Percentiles rank a stretch among this genome's conserved stretches.
Evolutionary conservation across 1,140 invertebrate species (phyloP).

Genomic region (Lineus longissimus): DNA sequence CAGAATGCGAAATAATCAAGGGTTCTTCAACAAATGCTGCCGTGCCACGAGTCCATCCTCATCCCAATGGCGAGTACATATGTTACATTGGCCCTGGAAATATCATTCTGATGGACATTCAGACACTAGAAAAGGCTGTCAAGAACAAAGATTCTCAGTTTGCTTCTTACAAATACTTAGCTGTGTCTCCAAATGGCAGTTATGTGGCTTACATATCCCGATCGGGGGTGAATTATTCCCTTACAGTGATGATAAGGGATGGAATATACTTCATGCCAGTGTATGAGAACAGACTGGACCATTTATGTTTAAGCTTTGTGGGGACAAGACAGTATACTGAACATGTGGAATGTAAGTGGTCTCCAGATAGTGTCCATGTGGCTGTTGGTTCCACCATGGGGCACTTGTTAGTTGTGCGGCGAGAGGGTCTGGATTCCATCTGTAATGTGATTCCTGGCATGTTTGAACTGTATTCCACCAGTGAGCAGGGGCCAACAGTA

Average conservation of each 20-base stretch:
- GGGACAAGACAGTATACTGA: constrained; percentile 21
- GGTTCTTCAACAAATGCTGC: constrained; percentile 14
- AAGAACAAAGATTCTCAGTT: constrained; percentile 16
- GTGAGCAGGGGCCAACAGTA: background rate
- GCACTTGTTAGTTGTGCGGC: constrained; percentile 22
- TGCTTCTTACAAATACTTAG: constrained; percentile 23
- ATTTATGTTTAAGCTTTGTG: constrained; percentile 22
- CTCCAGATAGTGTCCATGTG: constrained; percentile 28
- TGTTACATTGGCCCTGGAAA: constrained; percentile 20
- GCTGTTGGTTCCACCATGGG: constrained; percentile 23
- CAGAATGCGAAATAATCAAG: constrained; percentile 15
- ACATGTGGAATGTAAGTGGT: constrained; percentile 34
- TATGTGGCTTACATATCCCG: constrained; percentile 23
- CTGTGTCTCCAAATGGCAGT: constrained; percentile 30
- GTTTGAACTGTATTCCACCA: constrained; percentile 13
- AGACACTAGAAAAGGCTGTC: constrained; percentile 14
- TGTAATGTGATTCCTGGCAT: constrained; percentile 20
- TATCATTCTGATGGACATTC: constrained; percentile 12
- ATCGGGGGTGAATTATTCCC: constrained; percentile 19
- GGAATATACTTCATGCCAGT: background rate
- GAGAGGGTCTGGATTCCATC: constrained; percentile 9
- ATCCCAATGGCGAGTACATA: constrained; percentile 23
- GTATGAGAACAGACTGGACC: constrained; percentile 1
- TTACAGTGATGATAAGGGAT: constrained; percentile 17
- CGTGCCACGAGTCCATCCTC: constrained; percentile 22